Conservation (phyloP, 1,140 invertebrate genomes). For the Bicyclus anynana region DNA sequence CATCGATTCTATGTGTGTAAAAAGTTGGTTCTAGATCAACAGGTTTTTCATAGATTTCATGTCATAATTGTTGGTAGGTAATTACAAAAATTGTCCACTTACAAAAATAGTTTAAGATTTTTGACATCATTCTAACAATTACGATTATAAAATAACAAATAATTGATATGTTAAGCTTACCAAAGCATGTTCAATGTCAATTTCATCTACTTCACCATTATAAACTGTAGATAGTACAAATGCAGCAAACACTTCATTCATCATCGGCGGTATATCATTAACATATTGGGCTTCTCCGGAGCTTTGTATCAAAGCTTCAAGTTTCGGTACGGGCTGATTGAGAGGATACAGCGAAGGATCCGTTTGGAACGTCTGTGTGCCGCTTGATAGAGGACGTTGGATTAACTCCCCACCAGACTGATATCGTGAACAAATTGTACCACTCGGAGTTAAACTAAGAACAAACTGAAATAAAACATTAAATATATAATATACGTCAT, state of each 20-base stretch:
- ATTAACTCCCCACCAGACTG: conserved; percentile 75
- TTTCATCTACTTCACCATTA: conserved; percentile 74
- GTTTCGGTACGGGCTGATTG: conserved; percentile 84
- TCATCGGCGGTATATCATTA: conserved; percentile 80
- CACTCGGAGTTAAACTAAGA: conserved; percentile 68
- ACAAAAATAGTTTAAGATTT: too few species aligned
- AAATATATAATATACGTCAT: too few species aligned
- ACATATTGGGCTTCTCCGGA: conserved; percentile 84
- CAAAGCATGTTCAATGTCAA: conserved; percentile 79
- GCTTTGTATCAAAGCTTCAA: conserved; percentile 83
- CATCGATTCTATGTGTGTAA: too few species aligned
- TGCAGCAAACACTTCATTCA: conserved; percentile 81
- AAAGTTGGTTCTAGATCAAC: too few species aligned
- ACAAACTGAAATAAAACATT: conserved; percentile 74
- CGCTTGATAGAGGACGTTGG: conserved; percentile 80
- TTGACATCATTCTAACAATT: too few species aligned
- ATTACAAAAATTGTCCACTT: too few species aligned
- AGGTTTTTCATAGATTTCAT: too few species aligned
- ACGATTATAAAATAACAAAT: too few species aligned
- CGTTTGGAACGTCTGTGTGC: conserved; percentile 83
- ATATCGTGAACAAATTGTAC: conserved; percentile 39
- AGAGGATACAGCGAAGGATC: conserved; percentile 83
- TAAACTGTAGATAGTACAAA: conserved; percentile 79
- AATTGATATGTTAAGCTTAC: conserved; percentile 51
- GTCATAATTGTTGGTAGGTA: too few species aligned